Conservation (phyloP, 2,888 invertebrate genomes). For the Tetramorium bicarinatum region DNA sequence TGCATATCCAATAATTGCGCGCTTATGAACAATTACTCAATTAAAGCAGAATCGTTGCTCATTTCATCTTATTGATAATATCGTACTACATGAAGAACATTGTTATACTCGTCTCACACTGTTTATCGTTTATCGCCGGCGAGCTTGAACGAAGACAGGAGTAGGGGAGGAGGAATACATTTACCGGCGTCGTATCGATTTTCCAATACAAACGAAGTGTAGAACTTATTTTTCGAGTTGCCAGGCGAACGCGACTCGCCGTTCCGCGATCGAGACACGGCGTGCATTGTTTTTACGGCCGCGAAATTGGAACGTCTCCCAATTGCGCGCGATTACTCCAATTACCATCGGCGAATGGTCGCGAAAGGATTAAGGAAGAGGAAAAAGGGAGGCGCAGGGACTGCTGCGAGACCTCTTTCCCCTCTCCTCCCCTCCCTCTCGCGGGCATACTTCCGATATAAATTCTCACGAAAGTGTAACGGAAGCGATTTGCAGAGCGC, state of each 20-base stretch:
- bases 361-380: conserved; percentile 28
- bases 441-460: conserved; percentile 69
- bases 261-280: conserved; percentile 25
- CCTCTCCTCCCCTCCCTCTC: neutral
- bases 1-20: neutral
- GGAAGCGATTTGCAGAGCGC: conserved; percentile 81
- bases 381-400: conserved; percentile 16
- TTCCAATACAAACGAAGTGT: conserved; percentile 46
- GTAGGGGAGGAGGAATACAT: conserved; percentile 11
- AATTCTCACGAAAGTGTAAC: conserved; percentile 80
- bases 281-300: conserved; percentile 41
- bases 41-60: conserved; percentile 23
- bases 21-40: conserved; percentile 32
- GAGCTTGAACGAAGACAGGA: conserved; percentile 43
- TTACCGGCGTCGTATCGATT: conserved; percentile 46
- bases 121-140: conserved; percentile 49
- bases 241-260: conserved; percentile 34
- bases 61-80: conserved; percentile 41
- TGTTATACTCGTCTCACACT: conserved; percentile 36
- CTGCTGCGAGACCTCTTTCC: conserved; percentile 1
- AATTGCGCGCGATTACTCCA: conserved; percentile 74
- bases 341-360: conserved; percentile 62
- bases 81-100: conserved; percentile 26
- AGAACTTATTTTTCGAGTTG: conserved; percentile 45
- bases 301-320: conserved; percentile 69